These are phyloP conservation scores for Bothrops jararaca DNA, from an alignment of 2,113 vertebrate genomes.

Conservation along the genomic window DNA sequence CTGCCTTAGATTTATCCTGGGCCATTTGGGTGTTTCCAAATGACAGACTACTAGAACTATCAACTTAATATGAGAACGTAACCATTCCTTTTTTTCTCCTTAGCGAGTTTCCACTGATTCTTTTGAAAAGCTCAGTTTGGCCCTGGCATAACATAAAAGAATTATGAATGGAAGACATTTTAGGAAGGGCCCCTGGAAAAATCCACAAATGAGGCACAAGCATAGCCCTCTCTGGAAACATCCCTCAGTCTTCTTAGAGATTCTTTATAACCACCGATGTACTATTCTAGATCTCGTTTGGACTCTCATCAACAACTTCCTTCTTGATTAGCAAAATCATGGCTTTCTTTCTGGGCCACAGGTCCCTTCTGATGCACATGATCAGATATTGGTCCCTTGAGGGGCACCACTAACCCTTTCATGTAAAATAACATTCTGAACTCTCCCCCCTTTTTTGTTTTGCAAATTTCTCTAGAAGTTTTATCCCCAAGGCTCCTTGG, in stretches of 20 bases:
- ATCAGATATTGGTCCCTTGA: not conserved
- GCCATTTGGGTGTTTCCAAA: not conserved
- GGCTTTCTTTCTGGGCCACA: not conserved
- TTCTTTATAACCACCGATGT: not conserved
- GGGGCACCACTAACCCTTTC: not conserved
- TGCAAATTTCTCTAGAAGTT: not conserved
- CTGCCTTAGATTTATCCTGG: not conserved
- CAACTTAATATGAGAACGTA: not conserved
- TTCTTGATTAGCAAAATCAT: not conserved
- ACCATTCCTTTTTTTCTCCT: not conserved
- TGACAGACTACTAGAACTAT: not conserved
- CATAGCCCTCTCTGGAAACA: not conserved
- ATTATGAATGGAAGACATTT: not conserved
- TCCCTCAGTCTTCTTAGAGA: not conserved
- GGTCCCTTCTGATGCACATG: not conserved
- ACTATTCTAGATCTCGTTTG: not conserved
- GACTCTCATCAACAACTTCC: not conserved
- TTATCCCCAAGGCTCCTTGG: not conserved
- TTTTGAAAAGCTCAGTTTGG: not conserved
- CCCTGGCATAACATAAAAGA: not conserved
- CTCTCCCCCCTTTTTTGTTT: not conserved
- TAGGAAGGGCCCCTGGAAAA: not conserved
- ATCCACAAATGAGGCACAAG: not conserved
- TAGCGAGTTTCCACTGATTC: not conserved
- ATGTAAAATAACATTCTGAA: not conserved